Evolutionary conservation across 2,888 invertebrate species (phyloP).

Genomic region (Ornithoptera alexandrae): DNA sequence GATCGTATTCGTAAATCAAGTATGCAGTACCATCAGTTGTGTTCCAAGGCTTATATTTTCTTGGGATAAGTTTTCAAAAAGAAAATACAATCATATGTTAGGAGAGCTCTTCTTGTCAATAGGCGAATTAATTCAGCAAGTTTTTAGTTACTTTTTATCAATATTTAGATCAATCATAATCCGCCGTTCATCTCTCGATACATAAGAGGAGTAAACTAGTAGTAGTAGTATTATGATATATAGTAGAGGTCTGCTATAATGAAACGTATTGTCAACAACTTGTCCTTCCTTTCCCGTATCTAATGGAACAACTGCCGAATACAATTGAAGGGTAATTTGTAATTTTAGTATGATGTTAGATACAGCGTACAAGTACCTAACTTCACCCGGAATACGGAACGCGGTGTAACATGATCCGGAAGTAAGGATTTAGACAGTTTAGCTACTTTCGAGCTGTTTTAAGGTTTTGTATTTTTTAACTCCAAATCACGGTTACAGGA

Average conservation of each 20-base stretch:
- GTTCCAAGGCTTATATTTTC: no score
- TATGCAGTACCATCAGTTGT: no score
- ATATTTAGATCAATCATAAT: no score
- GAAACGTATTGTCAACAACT: neutral
- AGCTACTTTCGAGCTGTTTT: neutral
- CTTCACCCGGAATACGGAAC: neutral
- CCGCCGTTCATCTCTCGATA: no score
- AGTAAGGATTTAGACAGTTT: neutral
- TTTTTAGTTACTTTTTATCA: no score
- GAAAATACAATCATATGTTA: no score
- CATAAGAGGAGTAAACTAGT: no score
- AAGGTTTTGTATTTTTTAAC: neutral
- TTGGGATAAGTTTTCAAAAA: no score
- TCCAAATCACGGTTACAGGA: neutral
- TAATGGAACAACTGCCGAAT: constrained; percentile 9
- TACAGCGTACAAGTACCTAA: neutral
- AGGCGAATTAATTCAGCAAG: no score
- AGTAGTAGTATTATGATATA: no score
- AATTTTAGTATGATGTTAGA: constrained; percentile 3
- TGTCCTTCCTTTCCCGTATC: constrained; percentile 20
- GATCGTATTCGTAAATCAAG: no score
- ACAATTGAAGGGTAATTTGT: constrained; percentile 16
- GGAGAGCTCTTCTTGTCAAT: no score
- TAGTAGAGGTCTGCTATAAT: neutral
- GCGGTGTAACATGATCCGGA: neutral